Evolutionary conservation across 2,113 vertebrate genomes (phyloP).

Genomic region (Zosterops lateralis): DNA sequence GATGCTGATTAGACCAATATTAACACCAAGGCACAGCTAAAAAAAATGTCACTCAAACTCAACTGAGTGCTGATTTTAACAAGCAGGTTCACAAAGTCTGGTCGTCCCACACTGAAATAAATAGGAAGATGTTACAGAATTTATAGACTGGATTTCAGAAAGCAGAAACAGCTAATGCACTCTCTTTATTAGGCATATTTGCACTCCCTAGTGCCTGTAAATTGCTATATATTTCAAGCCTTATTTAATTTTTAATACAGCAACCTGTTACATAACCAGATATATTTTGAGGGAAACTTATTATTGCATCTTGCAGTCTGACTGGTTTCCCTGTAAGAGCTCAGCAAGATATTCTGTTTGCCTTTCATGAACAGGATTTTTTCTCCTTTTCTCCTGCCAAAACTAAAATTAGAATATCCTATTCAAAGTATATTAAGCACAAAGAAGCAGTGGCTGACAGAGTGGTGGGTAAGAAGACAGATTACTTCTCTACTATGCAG

Average conservation of each 20-base stretch:
- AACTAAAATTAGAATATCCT: background rate
- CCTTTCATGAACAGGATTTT: slow-evolving; percentile 14
- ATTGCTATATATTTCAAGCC: slow-evolving; percentile 58
- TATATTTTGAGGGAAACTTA: slow-evolving; percentile 32
- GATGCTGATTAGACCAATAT: background rate
- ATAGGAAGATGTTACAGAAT: slow-evolving; percentile 44
- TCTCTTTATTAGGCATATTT: slow-evolving; percentile 41
- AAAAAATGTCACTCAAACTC: background rate
- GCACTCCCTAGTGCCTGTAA: slow-evolving; percentile 24
- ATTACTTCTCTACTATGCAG: background rate
- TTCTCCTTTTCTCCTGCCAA: background rate
- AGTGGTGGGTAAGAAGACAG: background rate
- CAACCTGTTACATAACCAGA: slow-evolving; percentile 12
- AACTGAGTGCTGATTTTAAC: slow-evolving; percentile 15
- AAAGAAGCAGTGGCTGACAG: background rate
- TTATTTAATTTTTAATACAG: slow-evolving; percentile 65
- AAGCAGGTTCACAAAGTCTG: background rate
- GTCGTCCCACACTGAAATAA: slow-evolving; percentile 6
- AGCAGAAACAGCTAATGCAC: slow-evolving; percentile 44
- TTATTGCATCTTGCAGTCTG: slow-evolving; percentile 13
- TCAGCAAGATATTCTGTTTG: background rate
- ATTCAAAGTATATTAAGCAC: background rate
- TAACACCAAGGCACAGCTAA: background rate
- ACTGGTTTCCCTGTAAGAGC: slow-evolving; percentile 33
- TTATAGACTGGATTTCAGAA: slow-evolving; percentile 44